These are phyloP conservation scores for Graphium colonna DNA, from an alignment of 2,888 invertebrate species.

Conservation along the genomic window DNA sequence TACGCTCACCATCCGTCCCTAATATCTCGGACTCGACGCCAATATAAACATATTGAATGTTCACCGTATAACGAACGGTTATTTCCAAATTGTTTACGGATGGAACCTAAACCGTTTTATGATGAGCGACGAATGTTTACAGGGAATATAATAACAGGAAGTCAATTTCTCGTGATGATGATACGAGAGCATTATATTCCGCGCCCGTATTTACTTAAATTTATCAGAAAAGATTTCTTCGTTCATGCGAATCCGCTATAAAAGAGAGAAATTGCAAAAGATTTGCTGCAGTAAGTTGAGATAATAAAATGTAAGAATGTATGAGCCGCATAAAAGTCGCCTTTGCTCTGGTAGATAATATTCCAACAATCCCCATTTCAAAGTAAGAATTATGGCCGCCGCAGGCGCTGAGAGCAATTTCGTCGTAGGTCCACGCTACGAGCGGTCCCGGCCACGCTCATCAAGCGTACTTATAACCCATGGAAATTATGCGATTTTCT, in stretches of 20 bases:
- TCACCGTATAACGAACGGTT: no score
- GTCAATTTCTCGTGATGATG: no score
- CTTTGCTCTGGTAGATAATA: not conserved
- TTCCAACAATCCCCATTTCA: conserved; percentile 6
- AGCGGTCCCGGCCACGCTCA: conserved; percentile 5
- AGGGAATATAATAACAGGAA: no score
- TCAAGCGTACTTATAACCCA: conserved; percentile 10
- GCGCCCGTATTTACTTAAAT: no score
- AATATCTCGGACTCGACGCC: conserved; percentile 20
- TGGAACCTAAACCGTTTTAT: no score
- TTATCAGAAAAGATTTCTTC: no score
- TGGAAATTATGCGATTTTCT: not conserved
- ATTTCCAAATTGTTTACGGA: no score
- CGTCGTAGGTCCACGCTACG: conserved; percentile 9
- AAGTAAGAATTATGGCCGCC: conserved; percentile 13
- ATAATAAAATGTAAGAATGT: not conserved
- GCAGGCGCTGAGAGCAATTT: conserved; percentile 9
- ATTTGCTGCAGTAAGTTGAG: not conserved
- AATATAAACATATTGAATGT: not conserved
- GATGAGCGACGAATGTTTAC: no score
- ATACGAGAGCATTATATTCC: no score
- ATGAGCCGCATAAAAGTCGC: not conserved
- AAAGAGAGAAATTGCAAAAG: not conserved
- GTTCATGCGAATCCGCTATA: not conserved
- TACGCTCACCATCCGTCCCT: conserved; percentile 41